phyloP scores from a whole-genome alignment of 2,888 invertebrate species.

The Caenorhabditis sp. region DNA sequence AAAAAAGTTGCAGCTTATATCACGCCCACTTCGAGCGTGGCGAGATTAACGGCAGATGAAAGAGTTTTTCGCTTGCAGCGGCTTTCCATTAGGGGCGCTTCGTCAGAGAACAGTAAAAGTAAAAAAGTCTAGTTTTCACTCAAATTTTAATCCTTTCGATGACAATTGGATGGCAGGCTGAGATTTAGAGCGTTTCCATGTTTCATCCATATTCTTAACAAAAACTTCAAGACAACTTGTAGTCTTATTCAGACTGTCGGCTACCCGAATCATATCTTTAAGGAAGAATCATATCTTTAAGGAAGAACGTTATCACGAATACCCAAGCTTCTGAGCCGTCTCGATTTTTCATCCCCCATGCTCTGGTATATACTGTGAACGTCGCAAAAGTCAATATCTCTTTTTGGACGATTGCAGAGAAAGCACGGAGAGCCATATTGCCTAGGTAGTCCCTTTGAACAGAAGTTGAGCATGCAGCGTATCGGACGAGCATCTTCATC shows the following conservation, averaged over 20 bases:
- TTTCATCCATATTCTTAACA: conserved; percentile 67
- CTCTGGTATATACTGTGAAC: conserved; percentile 67
- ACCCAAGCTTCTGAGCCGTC: too few species aligned
- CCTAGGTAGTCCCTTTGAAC: not conserved
- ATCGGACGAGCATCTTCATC: conserved; percentile 65
- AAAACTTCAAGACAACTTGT: conserved; percentile 71
- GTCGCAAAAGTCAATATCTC: conserved; percentile 65
- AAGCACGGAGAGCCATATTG: conserved; percentile 59
- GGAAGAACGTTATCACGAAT: too few species aligned
- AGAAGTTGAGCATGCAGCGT: not conserved
- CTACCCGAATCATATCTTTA: conserved; percentile 69
- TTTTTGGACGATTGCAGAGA: conserved; percentile 66
- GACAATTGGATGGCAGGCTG: conserved; percentile 34
- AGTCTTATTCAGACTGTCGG: conserved; percentile 73
- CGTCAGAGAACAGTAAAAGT: too few species aligned
- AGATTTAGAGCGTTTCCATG: conserved; percentile 56
- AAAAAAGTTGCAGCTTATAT: too few species aligned
- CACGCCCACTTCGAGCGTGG: too few species aligned
- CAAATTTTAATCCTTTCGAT: too few species aligned
- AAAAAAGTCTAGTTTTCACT: too few species aligned
- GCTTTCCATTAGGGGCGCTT: too few species aligned
- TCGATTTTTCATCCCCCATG: too few species aligned
- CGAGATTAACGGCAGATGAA: too few species aligned
- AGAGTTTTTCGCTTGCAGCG: too few species aligned
- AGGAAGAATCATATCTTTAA: too few species aligned